These are phyloP conservation scores for Drosophila funebris DNA, from an alignment of 1,140 invertebrate species.

Conservation along the genomic window DNA sequence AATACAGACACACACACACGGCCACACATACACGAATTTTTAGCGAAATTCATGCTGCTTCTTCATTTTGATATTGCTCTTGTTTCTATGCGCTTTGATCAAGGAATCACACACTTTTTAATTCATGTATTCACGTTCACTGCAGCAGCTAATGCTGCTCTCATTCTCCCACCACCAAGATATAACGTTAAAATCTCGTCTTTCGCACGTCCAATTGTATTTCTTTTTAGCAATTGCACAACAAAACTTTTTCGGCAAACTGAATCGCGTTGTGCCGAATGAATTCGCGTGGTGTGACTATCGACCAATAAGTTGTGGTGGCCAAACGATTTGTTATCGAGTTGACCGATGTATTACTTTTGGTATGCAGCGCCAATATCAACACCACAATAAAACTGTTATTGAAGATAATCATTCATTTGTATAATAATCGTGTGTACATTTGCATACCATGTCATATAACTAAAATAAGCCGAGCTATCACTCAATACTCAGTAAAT, in stretches of 20 bases:
- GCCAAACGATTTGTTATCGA: not conserved
- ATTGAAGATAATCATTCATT: no score
- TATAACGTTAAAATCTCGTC: slow-evolving; percentile 35
- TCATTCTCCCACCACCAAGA: not conserved
- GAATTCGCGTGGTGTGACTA: slow-evolving; percentile 15
- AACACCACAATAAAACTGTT: not conserved
- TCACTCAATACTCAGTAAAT: no score
- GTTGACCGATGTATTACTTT: not conserved
- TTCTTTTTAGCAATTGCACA: slow-evolving; percentile 60
- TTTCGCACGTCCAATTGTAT: slow-evolving; percentile 33
- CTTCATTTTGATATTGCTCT: slow-evolving; percentile 28
- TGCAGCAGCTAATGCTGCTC: not conserved
- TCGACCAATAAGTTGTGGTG: not conserved
- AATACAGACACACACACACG: slow-evolving; percentile 27
- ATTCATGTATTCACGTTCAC: slow-evolving; percentile 5
- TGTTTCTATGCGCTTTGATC: slow-evolving; percentile 22
- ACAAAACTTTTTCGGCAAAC: slow-evolving; percentile 40
- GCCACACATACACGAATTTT: not conserved
- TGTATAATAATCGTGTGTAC: no score
- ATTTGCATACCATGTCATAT: no score
- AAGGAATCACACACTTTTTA: slow-evolving; percentile 11
- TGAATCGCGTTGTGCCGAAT: slow-evolving; percentile 23
- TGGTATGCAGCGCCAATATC: slow-evolving; percentile 7
- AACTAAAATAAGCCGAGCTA: no score
- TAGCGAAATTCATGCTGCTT: slow-evolving; percentile 31